These are phyloP conservation scores for Oncorhynchus clarkii DNA, from an alignment of 2,113 vertebrate species.

Conservation along the genomic window DNA sequence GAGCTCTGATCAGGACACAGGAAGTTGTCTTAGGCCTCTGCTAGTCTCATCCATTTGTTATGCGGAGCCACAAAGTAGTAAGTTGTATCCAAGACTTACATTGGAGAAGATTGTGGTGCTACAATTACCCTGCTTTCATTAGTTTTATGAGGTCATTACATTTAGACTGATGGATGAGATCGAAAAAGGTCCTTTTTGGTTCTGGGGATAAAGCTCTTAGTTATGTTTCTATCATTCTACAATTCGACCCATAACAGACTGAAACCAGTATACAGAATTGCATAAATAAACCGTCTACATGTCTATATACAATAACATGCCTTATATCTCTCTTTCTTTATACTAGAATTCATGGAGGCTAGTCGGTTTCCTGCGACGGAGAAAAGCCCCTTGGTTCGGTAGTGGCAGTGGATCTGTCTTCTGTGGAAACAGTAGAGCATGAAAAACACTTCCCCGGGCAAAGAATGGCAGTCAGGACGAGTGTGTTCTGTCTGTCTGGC, in stretches of 20 bases:
- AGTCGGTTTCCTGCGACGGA: slow-evolving; percentile 1
- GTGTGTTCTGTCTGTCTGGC: slow-evolving; percentile 52
- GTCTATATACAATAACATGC: neutral
- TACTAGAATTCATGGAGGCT: slow-evolving; percentile 4
- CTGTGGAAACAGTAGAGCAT: slow-evolving; percentile 55
- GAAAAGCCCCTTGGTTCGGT: slow-evolving; percentile 27
- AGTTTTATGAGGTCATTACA: neutral
- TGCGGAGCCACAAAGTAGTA: neutral
- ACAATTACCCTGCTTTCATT: neutral
- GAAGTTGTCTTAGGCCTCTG: neutral
- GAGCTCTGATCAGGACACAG: slow-evolving; percentile 6
- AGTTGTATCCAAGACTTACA: neutral
- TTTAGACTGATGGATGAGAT: neutral
- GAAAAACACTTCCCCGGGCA: slow-evolving; percentile 60
- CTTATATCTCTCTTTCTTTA: slow-evolving; percentile 2
- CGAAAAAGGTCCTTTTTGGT: neutral
- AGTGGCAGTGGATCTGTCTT: slow-evolving; percentile 47
- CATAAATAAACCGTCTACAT: too few relatives aligned
- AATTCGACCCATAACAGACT: too few relatives aligned
- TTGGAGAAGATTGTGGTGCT: neutral
- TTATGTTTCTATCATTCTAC: too few relatives aligned
- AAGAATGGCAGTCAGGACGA: slow-evolving; percentile 41
- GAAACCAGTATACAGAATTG: too few relatives aligned
- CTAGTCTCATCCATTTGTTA: neutral
- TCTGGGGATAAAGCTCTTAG: neutral